Percentiles rank a stretch among this genome's conserved stretches.
These are phyloP conservation scores for Coregonus suidteri DNA, from an alignment of 2,797 vertebrate genomes.

Conservation along the genomic window DNA sequence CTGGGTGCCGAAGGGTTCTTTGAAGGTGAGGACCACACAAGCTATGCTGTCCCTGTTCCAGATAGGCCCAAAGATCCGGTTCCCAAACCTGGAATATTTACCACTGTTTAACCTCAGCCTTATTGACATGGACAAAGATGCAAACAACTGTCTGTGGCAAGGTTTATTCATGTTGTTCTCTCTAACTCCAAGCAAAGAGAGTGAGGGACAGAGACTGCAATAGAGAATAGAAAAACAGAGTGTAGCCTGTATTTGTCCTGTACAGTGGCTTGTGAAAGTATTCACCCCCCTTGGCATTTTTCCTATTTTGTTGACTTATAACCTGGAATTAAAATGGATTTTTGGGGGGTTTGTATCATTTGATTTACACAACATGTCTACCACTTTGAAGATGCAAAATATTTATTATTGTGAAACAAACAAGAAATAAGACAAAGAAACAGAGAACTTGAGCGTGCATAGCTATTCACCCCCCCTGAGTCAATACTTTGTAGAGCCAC, in stretches of 20 bases:
- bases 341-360: too few species aligned
- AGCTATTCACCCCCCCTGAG: too few species aligned
- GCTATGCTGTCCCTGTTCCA: constrained; percentile 93
- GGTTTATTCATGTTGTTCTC: constrained; percentile 1
- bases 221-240: not conserved
- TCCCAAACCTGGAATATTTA: constrained; percentile 82
- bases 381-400: too few species aligned
- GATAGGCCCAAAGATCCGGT: constrained; percentile 92
- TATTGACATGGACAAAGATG: constrained; percentile 7
- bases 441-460: too few species aligned
- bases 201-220: not conserved
- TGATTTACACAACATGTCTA: too few species aligned
- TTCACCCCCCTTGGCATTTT: too few species aligned
- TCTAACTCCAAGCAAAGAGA: not conserved
- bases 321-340: too few species aligned
- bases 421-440: too few species aligned
- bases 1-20: constrained; percentile 94
- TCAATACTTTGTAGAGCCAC: too few species aligned
- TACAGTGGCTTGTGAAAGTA: constrained; percentile 51
- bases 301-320: too few species aligned
- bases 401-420: too few species aligned
- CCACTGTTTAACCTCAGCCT: not conserved
- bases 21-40: constrained; percentile 90
- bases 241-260: not conserved
- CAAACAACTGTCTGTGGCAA: constrained; percentile 46